A percentile compares a stretch with the other conserved stretches of the same genome.
These are phyloP conservation scores for Sternotherus odoratus DNA, from an alignment of 2,797 vertebrate species.

Conservation along the genomic window DNA sequence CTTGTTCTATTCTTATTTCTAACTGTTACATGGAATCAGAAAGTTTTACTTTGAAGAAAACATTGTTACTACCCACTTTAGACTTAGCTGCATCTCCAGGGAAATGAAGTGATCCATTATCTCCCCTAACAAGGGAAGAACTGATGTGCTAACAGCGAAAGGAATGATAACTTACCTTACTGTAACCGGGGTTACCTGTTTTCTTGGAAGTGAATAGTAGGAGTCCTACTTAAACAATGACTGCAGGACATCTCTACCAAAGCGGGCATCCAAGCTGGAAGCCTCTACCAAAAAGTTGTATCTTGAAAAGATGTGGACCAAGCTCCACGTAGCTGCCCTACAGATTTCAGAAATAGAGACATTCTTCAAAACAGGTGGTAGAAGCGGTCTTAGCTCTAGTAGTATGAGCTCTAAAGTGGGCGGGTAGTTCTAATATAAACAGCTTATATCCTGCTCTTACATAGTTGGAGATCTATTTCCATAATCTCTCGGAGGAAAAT, in stretches of 20 bases:
- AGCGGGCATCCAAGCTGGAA: background rate
- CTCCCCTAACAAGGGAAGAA: background rate
- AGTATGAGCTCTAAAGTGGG: background rate
- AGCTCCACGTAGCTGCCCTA: background rate
- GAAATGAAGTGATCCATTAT: background rate
- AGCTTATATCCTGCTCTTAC: background rate
- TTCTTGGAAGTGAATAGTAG: background rate
- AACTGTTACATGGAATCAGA: background rate
- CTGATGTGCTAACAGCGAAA: background rate
- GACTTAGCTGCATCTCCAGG: background rate
- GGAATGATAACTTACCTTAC: background rate
- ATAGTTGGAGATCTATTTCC: background rate
- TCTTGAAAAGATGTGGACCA: background rate
- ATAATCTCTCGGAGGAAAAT: background rate
- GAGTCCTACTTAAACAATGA: background rate
- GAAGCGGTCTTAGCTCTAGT: background rate
- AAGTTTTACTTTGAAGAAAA: background rate
- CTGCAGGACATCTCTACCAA: background rate
- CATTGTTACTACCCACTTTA: background rate
- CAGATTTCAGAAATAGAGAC: background rate
- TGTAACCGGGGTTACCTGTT: background rate
- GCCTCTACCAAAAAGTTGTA: background rate
- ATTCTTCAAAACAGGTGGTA: background rate
- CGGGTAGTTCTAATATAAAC: background rate
- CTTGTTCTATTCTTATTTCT: background rate